Evolutionary conservation across 2,113 vertebrate genomes (phyloP).

Genomic region (Monarcha castaneiventris): DNA sequence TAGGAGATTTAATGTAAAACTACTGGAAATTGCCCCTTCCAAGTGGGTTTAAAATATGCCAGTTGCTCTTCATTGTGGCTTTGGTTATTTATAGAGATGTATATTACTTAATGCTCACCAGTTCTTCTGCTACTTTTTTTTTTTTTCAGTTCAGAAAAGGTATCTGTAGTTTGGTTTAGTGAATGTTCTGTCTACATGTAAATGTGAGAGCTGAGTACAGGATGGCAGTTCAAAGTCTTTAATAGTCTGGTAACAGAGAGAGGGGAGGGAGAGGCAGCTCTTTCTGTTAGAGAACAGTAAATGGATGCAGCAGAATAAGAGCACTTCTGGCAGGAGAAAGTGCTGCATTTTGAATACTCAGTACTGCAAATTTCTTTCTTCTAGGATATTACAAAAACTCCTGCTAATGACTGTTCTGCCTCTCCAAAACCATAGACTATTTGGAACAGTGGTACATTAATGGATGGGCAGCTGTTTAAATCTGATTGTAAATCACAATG

Average conservation of each 20-base stretch:
- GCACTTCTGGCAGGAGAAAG: background rate
- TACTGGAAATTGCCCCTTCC: background rate
- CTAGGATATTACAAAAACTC: background rate
- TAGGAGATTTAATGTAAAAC: background rate
- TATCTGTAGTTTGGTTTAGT: background rate
- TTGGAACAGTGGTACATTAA: background rate
- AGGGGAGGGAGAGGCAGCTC: background rate
- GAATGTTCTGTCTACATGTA: background rate
- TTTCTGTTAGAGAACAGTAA: background rate
- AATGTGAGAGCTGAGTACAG: background rate
- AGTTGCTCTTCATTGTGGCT: background rate
- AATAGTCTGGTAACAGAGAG: background rate
- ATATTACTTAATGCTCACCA: background rate
- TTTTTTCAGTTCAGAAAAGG: background rate
- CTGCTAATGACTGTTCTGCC: background rate
- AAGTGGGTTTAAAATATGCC: background rate
- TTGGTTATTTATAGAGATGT: background rate
- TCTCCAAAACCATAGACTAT: background rate
- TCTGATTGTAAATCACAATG: background rate
- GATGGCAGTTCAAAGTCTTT: background rate
- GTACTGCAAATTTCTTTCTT: background rate
- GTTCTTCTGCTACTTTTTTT: background rate
- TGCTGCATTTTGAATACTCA: background rate
- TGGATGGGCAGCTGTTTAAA: background rate
- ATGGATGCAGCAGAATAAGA: background rate